These are phyloP conservation scores for Ptilorrhoa leucosticta DNA, from an alignment of 2,113 vertebrate genomes.

Conservation along the genomic window DNA sequence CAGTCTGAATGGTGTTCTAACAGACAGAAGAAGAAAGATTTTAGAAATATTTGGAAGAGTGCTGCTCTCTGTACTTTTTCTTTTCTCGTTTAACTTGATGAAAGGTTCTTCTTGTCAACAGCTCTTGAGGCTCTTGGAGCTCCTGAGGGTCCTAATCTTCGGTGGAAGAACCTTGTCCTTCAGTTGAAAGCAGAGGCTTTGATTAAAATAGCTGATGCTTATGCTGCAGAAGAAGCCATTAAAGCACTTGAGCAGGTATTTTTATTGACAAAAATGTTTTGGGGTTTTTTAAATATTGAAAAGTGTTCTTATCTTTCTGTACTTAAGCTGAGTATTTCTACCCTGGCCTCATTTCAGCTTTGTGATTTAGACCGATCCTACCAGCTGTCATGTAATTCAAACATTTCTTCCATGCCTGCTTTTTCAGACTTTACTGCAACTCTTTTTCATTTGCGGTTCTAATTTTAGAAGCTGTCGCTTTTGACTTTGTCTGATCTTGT, in stretches of 20 bases:
- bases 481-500: neutral
- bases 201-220: slow-evolving; percentile 71
- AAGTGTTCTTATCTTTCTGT: neutral
- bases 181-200: slow-evolving; percentile 79
- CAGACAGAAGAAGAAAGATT: neutral
- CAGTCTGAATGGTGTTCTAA: neutral
- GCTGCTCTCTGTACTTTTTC: neutral
- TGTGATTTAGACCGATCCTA: neutral
- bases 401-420: neutral
- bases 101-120: slow-evolving; percentile 37
- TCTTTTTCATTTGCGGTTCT: neutral
- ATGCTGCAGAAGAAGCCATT: slow-evolving; percentile 81
- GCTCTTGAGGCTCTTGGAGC: slow-evolving; percentile 61
- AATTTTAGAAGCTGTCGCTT: neutral
- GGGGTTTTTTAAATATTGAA: neutral
- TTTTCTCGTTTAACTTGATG: neutral
- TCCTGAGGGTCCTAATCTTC: neutral
- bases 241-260: slow-evolving; percentile 82
- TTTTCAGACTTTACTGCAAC: neutral
- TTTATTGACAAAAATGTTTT: neutral
- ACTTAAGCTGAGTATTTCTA: neutral
- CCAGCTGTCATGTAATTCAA: neutral
- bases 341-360: neutral
- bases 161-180: slow-evolving; percentile 73
- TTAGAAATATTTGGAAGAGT: neutral